Conservation (phyloP, 2,888 invertebrate genomes). For the Allolobophora icterica region DNA sequence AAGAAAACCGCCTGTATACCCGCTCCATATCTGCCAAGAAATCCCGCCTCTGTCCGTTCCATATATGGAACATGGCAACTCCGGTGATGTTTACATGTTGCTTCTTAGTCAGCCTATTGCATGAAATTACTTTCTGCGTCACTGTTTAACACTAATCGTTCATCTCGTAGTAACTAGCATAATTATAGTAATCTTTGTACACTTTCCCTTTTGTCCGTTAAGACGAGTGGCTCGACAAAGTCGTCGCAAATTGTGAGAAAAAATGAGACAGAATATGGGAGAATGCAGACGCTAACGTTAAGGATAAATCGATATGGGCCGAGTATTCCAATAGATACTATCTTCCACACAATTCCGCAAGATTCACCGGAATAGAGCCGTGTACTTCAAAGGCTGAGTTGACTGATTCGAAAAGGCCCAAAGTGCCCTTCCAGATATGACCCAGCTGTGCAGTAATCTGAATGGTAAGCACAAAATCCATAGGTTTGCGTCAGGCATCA, state of each 20-base stretch:
- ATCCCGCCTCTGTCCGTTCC: neutral
- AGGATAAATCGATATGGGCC: too few relatives aligned
- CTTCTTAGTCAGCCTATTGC: neutral
- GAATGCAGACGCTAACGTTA: neutral
- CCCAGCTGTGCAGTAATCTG: too few relatives aligned
- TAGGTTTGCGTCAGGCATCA: too few relatives aligned
- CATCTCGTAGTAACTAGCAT: neutral
- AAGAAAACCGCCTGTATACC: too few relatives aligned
- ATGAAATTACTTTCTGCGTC: constrained; percentile 7
- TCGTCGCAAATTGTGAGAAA: neutral
- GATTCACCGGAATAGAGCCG: too few relatives aligned
- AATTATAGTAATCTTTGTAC: neutral
- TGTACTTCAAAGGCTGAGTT: too few relatives aligned
- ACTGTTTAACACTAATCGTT: constrained; percentile 3
- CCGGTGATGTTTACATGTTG: neutral
- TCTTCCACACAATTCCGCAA: too few relatives aligned
- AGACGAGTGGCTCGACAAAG: neutral
- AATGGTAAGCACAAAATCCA: too few relatives aligned
- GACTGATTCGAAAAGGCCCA: too few relatives aligned
- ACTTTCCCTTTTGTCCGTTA: neutral
- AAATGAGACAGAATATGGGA: too few relatives aligned
- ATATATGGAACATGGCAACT: neutral
- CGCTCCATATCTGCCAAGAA: too few relatives aligned
- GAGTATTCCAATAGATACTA: neutral
- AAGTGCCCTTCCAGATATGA: too few relatives aligned